phyloP scores from a whole-genome alignment of 2,888 invertebrate species.

The Drosophila nr. perissopoda region DNA sequence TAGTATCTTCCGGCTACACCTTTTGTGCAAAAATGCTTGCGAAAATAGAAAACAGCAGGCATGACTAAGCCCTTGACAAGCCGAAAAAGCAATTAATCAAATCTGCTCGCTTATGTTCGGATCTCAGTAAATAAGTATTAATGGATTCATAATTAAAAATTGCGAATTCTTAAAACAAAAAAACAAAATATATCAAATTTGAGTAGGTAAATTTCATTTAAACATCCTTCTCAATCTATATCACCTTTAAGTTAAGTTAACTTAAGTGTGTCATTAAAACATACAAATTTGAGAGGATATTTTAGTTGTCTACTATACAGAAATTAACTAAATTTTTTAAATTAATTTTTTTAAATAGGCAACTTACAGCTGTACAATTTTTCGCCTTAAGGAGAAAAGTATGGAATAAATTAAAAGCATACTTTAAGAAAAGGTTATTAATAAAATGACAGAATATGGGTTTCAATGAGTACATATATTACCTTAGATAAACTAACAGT shows the following conservation, averaged over 20 bases:
- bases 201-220: constrained; percentile 13
- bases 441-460: not conserved
- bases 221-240: not conserved
- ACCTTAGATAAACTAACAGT: not conserved
- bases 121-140: constrained; percentile 76
- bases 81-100: constrained; percentile 74
- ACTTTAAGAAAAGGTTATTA: not conserved
- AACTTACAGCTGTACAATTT: too few species aligned
- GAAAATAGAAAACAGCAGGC: constrained; percentile 77
- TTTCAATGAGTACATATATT: not conserved
- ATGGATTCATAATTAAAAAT: constrained; percentile 81
- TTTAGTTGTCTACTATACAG: not conserved
- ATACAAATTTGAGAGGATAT: not conserved
- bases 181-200: constrained; percentile 10
- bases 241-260: constrained; percentile 1
- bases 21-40: constrained; percentile 76
- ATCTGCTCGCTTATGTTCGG: constrained; percentile 46
- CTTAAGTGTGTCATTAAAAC: not conserved
- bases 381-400: not conserved
- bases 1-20: constrained; percentile 81
- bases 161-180: constrained; percentile 40
- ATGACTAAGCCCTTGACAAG: constrained; percentile 69
- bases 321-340: not conserved
- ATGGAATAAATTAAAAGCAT: not conserved
- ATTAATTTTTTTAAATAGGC: not conserved